phyloP scores from a whole-genome alignment of 2,113 vertebrate species.

The Otus sunia region DNA sequence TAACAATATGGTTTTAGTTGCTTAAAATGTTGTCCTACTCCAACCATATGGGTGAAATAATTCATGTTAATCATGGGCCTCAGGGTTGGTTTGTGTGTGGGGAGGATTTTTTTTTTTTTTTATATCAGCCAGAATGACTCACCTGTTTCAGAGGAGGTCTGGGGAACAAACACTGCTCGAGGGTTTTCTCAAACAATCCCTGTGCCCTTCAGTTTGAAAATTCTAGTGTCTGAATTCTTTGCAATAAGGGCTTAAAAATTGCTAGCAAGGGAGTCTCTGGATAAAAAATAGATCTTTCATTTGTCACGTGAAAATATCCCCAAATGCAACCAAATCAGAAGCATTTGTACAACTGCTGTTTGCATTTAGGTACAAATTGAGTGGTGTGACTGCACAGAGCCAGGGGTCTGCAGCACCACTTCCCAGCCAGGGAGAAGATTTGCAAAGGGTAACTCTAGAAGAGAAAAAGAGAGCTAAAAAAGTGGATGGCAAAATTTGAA shows the following conservation, averaged over 20 bases:
- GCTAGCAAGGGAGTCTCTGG: background rate
- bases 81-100: background rate
- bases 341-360: background rate
- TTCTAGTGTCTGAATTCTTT: background rate
- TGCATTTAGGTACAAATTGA: background rate
- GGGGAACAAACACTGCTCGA: background rate
- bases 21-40: background rate
- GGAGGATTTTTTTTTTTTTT: background rate
- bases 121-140: background rate
- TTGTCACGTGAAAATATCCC: background rate
- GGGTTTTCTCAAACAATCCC: background rate
- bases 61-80: background rate
- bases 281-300: background rate
- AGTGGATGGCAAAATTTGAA: background rate
- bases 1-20: background rate
- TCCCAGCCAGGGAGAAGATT: background rate
- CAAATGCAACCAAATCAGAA: background rate
- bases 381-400: background rate
- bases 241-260: background rate
- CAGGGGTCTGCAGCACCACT: background rate
- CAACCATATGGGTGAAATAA: background rate
- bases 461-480: background rate
- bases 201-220: background rate
- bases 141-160: background rate
- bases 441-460: background rate